Percentiles rank a stretch among this genome's conserved stretches.
Conservation (phyloP, 2,113 vertebrate genomes). For the Syngnathoides biaculeatus region DNA sequence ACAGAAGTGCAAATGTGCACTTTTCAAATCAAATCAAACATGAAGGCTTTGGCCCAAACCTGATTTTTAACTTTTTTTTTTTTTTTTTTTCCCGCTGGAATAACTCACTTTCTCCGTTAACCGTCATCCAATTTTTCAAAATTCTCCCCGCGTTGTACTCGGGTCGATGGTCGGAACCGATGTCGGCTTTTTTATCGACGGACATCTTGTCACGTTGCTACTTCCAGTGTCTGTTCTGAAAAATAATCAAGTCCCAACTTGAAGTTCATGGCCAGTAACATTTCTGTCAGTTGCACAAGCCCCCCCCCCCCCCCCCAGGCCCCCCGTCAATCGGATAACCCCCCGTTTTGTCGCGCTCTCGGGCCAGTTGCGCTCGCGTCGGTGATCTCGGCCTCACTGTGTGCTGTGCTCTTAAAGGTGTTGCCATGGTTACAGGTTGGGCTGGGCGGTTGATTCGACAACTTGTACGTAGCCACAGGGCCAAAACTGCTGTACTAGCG, state of each 20-base stretch:
- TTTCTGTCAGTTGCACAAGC: background rate
- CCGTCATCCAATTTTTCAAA: background rate
- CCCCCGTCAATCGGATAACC: background rate
- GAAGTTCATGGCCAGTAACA: background rate
- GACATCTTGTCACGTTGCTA: too few species aligned
- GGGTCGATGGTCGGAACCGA: too few species aligned
- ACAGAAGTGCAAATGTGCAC: too few species aligned
- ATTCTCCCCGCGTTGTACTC: background rate
- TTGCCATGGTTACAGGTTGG: conserved; percentile 4
- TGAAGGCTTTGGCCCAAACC: too few species aligned
- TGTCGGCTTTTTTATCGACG: too few species aligned
- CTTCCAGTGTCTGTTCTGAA: background rate
- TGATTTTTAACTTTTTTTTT: too few species aligned
- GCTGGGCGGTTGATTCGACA: background rate
- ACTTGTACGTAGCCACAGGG: too few species aligned
- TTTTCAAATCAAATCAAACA: too few species aligned
- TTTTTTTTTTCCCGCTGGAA: too few species aligned
- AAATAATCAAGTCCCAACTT: background rate
- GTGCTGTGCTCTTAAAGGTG: background rate
- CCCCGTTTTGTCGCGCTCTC: background rate
- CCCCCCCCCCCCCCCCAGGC: too few species aligned
- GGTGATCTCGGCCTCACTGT: too few species aligned
- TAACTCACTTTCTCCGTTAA: too few species aligned
- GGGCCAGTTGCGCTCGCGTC: background rate
- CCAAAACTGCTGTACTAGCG: background rate